Evolutionary conservation across 1,140 invertebrate genomes (phyloP), one percentile per base, ranked within the genome.

Genomic region (Teleopsis dalmanni): DNA sequence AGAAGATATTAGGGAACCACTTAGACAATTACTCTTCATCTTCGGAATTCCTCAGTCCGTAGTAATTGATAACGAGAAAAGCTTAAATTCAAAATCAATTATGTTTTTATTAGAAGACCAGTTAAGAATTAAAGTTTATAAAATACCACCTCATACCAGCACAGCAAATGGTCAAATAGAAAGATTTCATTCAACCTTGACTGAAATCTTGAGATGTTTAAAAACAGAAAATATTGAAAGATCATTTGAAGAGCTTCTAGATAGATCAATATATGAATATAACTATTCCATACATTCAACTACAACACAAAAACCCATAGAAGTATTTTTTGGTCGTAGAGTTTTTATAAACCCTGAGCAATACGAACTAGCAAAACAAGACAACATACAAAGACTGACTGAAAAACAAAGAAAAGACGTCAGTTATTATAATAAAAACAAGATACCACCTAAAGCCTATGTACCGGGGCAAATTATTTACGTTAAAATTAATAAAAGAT

Each of bases 21-120:
- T 51, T 16, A 26, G 43, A 16, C 27, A 51, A 47, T 26, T 47
- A n/a, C 22, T 52, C 11, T 52, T 52, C 22, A n/a, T n/a, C n/a
- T n/a, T n/a, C n/a, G 40, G 47, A 14, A 40, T 48, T 3, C 47
- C 46, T 19, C 40, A 38, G 25, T 14, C 23, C 25, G 22, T 52
- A 9, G 41, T 52, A n/a, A 31, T 48, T n/a, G 47, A 52, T 33
- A 52, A 52, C 23, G 51, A 52, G 27, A 33, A n/a, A n/a, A 25
- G 37, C 14, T 48, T 52, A 6, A 52, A 52, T 18, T 47, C 36
- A 3, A 9, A 16, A 4, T 11, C 42, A 19, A 51, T 51, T 3
- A 36, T 13, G 6, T 50, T 37, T n/a, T 44, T 50, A 33, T 7
- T 50, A 8, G 22, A 36, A 44, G 29, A 49, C n/a, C n/a, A n/a